Conservation (phyloP, 2,113 vertebrate species). For the Entomyzon cyanotis region DNA sequence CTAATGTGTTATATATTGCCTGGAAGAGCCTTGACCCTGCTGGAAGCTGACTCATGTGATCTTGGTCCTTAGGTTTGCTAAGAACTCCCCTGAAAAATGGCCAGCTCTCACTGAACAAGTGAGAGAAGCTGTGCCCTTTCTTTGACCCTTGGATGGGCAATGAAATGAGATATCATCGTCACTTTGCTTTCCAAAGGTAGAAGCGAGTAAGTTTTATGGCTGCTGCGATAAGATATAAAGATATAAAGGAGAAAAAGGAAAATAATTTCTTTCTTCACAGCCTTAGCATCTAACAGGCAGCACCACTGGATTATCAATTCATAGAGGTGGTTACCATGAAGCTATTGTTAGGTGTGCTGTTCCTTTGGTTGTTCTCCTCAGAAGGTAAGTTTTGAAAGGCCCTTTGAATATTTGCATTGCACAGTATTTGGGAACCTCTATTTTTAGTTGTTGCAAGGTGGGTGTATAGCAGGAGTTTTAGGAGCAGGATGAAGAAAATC, state of each 20-base stretch:
- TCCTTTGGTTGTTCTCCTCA: constrained; percentile 5
- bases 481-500: neutral
- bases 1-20: constrained; percentile 6
- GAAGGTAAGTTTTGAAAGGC: constrained; percentile 56
- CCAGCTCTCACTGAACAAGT: neutral
- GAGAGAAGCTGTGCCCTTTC: neutral
- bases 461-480: neutral
- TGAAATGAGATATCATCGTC: neutral
- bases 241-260: constrained; percentile 43
- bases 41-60: neutral
- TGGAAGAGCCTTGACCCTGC: constrained; percentile 13
- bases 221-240: neutral
- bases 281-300: neutral
- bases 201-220: constrained; percentile 60
- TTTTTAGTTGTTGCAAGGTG: constrained; percentile 14
- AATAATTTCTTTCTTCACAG: neutral
- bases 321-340: constrained; percentile 32
- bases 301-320: neutral
- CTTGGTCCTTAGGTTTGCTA: neutral
- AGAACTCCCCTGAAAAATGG: neutral
- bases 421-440: neutral
- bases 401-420: neutral
- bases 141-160: neutral
- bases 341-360: neutral
- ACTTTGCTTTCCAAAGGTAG: constrained; percentile 47